Base-by-base conservation (phyloP, 2,888 invertebrate species). In the Linhomoeus sp. region DNA sequence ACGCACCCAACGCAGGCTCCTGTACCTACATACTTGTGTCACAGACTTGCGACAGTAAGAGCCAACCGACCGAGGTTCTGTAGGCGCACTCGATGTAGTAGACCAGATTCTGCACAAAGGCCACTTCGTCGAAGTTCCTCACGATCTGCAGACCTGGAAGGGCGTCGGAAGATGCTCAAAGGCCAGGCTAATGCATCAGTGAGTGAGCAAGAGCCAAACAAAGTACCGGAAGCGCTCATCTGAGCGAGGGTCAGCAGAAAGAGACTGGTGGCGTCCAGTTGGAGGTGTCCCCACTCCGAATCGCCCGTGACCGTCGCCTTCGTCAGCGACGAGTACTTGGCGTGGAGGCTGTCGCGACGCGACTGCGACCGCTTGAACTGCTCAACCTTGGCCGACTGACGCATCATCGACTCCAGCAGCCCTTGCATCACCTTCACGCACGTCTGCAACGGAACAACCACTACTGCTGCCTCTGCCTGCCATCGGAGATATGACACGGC, bases 391-490 rank as follows among this genome's bases (percentile, higher is more conserved):
- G 88, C 84, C 62, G 84, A 86, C 64, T 99, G 97, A 62, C 84
- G 81, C 86, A 97, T 90, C 92, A 97, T 92, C 41, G 87, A 81
- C 78, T 84, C 84, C 25, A 99, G 71, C 3, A 99, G 72, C n/a
- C 87, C 80, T 48, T 74, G 66, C 75, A 76, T 75, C 51, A 73
- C 58, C 61, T 74, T 75, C 15, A 76, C 74, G 56, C 69, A 29
- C n/a, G n/a, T n/a, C n/a, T n/a, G n/a, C n/a, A n/a, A n/a, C n/a
- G n/a, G n/a, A n/a, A n/a, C n/a, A n/a, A n/a, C n/a, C n/a, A n/a
- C n/a, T n/a, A n/a, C n/a, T n/a, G n/a, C n/a, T n/a, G n/a, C n/a
- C n/a, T n/a, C n/a, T n/a, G n/a, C n/a, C n/a, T n/a, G n/a, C n/a
- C n/a, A n/a, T n/a, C n/a, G n/a, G n/a, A n/a, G n/a, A n/a, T n/a